Base-by-base conservation (phyloP, 2,888 invertebrate species). In the Cryptocephalus moraei region DNA sequence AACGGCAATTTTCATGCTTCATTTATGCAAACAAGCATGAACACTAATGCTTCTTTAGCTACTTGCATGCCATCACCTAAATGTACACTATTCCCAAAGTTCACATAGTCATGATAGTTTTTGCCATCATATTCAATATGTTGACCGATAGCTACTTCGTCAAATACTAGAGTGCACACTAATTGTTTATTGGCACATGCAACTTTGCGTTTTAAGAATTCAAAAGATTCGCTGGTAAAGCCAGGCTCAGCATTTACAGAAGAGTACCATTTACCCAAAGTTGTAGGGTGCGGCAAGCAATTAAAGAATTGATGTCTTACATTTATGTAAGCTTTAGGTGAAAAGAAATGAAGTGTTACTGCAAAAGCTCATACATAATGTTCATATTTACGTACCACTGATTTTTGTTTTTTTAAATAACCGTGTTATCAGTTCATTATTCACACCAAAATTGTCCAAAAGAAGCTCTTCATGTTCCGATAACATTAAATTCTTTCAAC, bases 311-410 rank as follows among this genome's bases (percentile, higher is more conserved):
- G 10, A 32, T 33, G 12, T 43, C 32, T 43, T 32, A 33, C 33
- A 10, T 31, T 4, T 42, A 13, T 12, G n/a, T 43, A 43, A 33
- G 43, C 43, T n/a, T 13, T n/a, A 12, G 43, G 43, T 11, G 43
- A 43, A 43, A 33, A 43, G 33, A 43, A 43, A 10, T 43, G 33
- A 10, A 43, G 33, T n/a, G 43, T 43, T 31, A 43, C 33, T 43
- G 33, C n/a, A 43, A 22, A 43, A 33, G 11, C 32, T 33, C 10
- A n/a, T 14, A 33, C 32, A n/a, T n/a, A 33, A 33, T n/a, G 33
- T 33, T 31, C n/a, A 33, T 33, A 43, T 32, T 8, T 43, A 33
- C 13, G 32, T 11, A 14, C 10, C 12, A 43, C 43, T 33, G 33
- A 32, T 33, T 43, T 32, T n/a, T n/a, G 42, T 33, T 32, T 43